Conservation (phyloP, 2,113 vertebrate species). For the Oxyruncus cristatus region DNA sequence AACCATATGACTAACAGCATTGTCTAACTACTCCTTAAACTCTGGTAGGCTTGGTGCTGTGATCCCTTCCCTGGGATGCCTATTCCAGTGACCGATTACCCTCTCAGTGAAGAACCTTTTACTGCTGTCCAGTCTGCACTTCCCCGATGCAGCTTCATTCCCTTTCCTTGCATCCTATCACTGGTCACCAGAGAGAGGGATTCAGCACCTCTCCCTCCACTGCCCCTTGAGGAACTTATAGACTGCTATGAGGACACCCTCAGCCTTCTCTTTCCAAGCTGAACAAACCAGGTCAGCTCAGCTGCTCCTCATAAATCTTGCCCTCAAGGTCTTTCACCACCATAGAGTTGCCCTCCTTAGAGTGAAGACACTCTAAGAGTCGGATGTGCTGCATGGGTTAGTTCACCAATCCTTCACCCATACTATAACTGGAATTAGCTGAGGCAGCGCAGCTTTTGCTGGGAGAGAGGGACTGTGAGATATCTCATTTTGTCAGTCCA, state of each 20-base stretch:
- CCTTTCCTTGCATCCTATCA: background rate
- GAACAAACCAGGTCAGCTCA: background rate
- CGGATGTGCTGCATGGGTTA: background rate
- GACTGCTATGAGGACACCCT: background rate
- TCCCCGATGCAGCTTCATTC: background rate
- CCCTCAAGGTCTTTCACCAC: background rate
- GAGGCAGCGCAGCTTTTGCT: background rate
- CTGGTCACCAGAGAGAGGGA: background rate
- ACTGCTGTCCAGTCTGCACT: background rate
- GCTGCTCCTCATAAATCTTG: background rate
- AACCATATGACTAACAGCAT: background rate
- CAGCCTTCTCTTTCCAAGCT: background rate
- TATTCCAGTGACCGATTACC: background rate
- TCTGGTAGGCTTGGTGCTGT: background rate
- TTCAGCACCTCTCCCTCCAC: background rate
- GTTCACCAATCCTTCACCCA: background rate
- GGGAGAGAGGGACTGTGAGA: background rate
- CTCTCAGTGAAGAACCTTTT: background rate
- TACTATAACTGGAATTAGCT: background rate
- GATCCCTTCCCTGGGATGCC: background rate
- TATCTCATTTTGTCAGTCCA: background rate
- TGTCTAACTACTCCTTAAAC: background rate
- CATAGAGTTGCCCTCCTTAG: background rate
- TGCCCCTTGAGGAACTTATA: background rate
- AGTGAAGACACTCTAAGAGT: background rate